A percentile compares a stretch with the other conserved stretches of the same genome.
phyloP scores from a whole-genome alignment of 1,140 invertebrate species.

The Lerema accius region DNA sequence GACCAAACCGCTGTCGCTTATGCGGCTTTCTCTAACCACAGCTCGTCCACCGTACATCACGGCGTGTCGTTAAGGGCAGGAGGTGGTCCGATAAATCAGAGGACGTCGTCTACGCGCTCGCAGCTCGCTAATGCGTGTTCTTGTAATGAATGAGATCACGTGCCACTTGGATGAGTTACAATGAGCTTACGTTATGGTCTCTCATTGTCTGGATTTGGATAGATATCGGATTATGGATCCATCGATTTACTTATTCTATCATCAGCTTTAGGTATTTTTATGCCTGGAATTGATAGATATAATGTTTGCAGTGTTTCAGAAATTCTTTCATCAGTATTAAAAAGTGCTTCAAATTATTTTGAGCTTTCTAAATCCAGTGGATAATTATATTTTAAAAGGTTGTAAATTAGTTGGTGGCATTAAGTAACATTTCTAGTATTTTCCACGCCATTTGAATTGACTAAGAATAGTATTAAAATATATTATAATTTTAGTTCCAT shows the following conservation, averaged over 20 bases:
- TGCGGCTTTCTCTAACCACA: constrained; percentile 40
- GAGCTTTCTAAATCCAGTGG: too few species aligned
- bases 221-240: background rate
- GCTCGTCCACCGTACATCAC: constrained; percentile 65
- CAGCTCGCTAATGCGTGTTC: constrained; percentile 70
- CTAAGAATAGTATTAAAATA: too few species aligned
- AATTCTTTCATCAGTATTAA: too few species aligned
- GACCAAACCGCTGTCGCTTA: constrained; percentile 1
- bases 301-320: too few species aligned
- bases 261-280: too few species aligned
- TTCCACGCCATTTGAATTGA: too few species aligned
- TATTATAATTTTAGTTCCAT: too few species aligned
- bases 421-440: too few species aligned
- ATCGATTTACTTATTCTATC: background rate
- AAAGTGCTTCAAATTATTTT: too few species aligned
- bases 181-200: background rate
- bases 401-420: too few species aligned
- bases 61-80: constrained; percentile 78
- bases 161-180: constrained; percentile 32
- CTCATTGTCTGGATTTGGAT: background rate
- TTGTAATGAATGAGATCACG: constrained; percentile 76
- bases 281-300: too few species aligned
- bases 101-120: constrained; percentile 71
- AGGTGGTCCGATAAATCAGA: constrained; percentile 80
- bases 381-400: too few species aligned